Evolutionary conservation across 2,797 vertebrate genomes (phyloP), one percentile per base, ranked within the genome.

Genomic region (Pampus argenteus): DNA sequence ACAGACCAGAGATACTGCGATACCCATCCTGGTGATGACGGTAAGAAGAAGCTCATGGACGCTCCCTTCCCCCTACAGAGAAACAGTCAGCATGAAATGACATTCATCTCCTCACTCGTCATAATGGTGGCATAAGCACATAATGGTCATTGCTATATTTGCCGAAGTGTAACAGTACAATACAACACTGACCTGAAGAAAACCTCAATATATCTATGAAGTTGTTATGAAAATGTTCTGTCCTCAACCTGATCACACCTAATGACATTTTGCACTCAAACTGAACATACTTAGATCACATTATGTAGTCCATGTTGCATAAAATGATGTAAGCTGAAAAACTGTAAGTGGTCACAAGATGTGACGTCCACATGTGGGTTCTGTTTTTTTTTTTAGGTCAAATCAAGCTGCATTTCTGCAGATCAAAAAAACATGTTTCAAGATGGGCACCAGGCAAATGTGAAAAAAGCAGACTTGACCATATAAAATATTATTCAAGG

Each of bases 1-100:
- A 90, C 98, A 99, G 86, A 99, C 95, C 1, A 99, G 96, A 60
- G 98, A 98, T 85, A 99, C 96, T 20, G 98, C 95, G 66, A 99
- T 97, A 65, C 98, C 98, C 93, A 99, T 97, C 85, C 97, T 96
- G 17, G 96, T 99, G 93, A 99, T 97, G 88, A 99, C 95, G 8
- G 93, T 96, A 66, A 99, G 95, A 18, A 99, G 95, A 51, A 98
- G 94, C 85, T 98, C 96, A 15, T 99, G 97, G 79, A 98, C 93
- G n/a, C 92, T 87, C 57, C 95, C 95, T 29, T 96, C 95, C 83
- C 94, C 96, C 98, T 99, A 86, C 17, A 45, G 34, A 64, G 44
- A 79, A 17, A 70, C 17, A 68, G 4, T 66, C 11, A 52, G 5
- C 42, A 54, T 4, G 11, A 28, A 44, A 11, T 56, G 63, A 76